These are phyloP conservation scores for Eurytemora carolleeae DNA, from an alignment of 1,140 invertebrate genomes.

Conservation along the genomic window DNA sequence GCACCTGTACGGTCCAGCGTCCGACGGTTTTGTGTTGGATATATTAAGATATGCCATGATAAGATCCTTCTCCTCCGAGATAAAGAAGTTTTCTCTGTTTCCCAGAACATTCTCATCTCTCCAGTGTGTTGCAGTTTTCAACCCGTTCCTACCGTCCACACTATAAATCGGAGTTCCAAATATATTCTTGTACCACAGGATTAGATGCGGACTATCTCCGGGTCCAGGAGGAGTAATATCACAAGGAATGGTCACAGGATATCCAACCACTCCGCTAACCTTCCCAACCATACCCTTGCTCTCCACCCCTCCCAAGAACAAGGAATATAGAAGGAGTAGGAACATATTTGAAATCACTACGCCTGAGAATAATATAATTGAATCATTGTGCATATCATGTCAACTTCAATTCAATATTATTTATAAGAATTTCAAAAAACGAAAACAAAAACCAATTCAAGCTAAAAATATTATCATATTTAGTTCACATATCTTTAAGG, in stretches of 20 bases:
- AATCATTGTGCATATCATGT: no score
- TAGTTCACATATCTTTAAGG: no score
- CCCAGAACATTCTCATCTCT: neutral
- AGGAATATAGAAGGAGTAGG: no score
- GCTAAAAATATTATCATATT: no score
- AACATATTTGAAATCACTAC: no score
- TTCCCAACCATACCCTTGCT: no score
- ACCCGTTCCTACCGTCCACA: conserved; percentile 24
- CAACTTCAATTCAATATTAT: no score
- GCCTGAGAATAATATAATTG: no score
- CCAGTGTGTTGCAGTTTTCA: conserved; percentile 1
- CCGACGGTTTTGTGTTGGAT: neutral
- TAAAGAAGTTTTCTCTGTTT: neutral
- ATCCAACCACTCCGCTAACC: conserved; percentile 41
- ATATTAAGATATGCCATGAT: neutral
- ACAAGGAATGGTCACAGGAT: conserved; percentile 53
- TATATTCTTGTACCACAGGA: conserved; percentile 64
- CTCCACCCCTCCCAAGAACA: no score
- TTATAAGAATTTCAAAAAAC: no score
- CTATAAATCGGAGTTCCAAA: conserved; percentile 50
- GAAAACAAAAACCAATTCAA: no score
- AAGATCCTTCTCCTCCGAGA: neutral
- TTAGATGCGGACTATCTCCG: conserved; percentile 60
- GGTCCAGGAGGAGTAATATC: conserved; percentile 51
- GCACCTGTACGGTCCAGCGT: conserved; percentile 22